Percentiles rank a stretch among this genome's conserved stretches.
Evolutionary conservation across 2,888 invertebrate species (phyloP).

Genomic region (Habrosyne pyritoides): DNA sequence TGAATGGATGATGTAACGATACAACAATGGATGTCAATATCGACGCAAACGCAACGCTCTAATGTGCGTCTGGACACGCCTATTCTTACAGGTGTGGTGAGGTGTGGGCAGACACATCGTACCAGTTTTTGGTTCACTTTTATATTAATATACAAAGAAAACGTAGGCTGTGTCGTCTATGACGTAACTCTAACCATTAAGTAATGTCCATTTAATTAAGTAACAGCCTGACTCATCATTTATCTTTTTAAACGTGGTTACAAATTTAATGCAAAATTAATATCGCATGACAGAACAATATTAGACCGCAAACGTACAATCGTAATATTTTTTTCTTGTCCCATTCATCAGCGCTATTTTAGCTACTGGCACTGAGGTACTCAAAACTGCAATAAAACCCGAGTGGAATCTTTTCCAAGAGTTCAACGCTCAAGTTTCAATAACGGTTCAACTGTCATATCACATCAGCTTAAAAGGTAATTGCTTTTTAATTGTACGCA

Average conservation of each 20-base stretch:
- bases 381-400: background rate
- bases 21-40: constrained; percentile 47
- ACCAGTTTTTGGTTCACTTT: background rate
- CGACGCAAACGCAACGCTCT: constrained; percentile 20
- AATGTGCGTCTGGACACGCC: constrained; percentile 17
- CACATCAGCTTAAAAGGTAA: constrained; percentile 7
- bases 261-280: background rate
- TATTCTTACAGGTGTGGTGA: constrained; percentile 23
- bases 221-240: background rate
- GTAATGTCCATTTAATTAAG: background rate
- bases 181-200: background rate
- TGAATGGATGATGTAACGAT: constrained; percentile 59
- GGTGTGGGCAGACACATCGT: background rate
- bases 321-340: background rate
- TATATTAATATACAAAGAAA: background rate
- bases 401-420: constrained; percentile 4
- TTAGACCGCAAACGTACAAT: background rate
- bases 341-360: background rate
- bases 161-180: background rate
- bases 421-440: constrained; percentile 12
- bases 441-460: constrained; percentile 7
- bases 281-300: background rate
- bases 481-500: constrained; percentile 18
- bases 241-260: background rate
- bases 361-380: background rate